A percentile compares a stretch with the other conserved stretches of the same genome.
These are phyloP conservation scores for Coccyzus lansbergi DNA, from an alignment of 2,797 vertebrate genomes.

Conservation along the genomic window DNA sequence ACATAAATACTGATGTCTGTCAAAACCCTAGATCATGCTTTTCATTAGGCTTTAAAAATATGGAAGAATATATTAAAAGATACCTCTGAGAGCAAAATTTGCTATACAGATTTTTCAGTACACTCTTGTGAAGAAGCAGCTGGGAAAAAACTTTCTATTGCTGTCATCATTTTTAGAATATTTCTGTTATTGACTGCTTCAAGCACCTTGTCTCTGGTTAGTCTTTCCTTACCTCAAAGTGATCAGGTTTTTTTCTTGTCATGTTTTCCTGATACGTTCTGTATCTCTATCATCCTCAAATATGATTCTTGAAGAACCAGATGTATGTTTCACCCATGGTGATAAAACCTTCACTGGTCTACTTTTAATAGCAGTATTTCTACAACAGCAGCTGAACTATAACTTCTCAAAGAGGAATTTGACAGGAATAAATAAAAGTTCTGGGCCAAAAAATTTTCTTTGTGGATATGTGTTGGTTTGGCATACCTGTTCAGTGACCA, in stretches of 20 bases:
- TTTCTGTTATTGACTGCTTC: constrained; percentile 21
- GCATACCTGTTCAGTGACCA: neutral
- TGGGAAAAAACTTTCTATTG: neutral
- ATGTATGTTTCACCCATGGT: neutral
- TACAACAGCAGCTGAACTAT: neutral
- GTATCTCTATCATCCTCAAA: neutral
- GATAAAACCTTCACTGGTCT: neutral
- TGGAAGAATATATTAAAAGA: neutral
- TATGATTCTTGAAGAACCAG: constrained; percentile 3
- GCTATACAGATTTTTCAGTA: constrained; percentile 13
- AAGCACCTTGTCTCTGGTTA: constrained; percentile 31
- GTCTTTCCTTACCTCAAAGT: neutral
- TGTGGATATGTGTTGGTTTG: neutral
- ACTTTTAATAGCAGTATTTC: neutral
- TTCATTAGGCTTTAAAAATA: neutral
- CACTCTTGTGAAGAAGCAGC: neutral
- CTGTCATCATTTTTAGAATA: constrained; percentile 6
- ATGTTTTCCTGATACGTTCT: constrained; percentile 16
- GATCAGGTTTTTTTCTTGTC: neutral
- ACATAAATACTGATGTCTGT: neutral
- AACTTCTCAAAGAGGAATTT: neutral
- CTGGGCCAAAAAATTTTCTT: neutral
- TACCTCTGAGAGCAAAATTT: neutral
- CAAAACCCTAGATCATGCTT: neutral
- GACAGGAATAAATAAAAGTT: neutral